Evolutionary conservation across 2,888 invertebrate genomes (phyloP), one percentile per base, ranked within the genome.

Genomic region (Drosophila ochracea): DNA sequence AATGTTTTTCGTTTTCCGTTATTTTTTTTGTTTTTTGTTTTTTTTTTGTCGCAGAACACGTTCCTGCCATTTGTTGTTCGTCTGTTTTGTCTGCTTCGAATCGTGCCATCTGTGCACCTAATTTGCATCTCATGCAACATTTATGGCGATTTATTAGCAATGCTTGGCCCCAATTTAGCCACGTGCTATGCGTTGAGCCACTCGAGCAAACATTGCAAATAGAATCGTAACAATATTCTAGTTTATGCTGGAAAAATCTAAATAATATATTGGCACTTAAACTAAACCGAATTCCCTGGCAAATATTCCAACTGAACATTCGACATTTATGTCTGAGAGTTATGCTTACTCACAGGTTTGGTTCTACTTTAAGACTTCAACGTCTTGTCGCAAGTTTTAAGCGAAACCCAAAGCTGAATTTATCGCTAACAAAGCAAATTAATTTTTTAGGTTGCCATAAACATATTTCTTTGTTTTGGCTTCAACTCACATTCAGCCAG

Each of bases 141-240:
- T 85, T 85, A 78, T 87, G 72, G 53, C 75, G 60, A 88, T 88
- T 91, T 91, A 90, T 88, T 76, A 68, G 89, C 85, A 73, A 70
- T 66, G 60, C 59, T 37, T 60, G 50, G 57, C 73, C 83, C 68
- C 78, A 79, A 80, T 85, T 83, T 33, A 49, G 53, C 67, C 84
- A 76, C 70, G 73, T 79, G 82, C 49, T 53, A 13, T 19, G 4
- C 54, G 28, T 53, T 31, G 57, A 21, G 37, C 43, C 53, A 19
- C 39, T 39, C 19, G 5, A 37, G 41, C 21, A 43, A 43, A 21
- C 13, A 21, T 47, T 47, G 21, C 21, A 13, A 13, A 3, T 43
- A 13, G 25, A 25, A 25, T 25, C 25, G 25, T 25, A 4, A 4
- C 4, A 16, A 16, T 47, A 47, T 47, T 47, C 25, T 4, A 47